Evolutionary conservation across 2,113 vertebrate species (phyloP).

Genomic region (Balaeniceps rex): DNA sequence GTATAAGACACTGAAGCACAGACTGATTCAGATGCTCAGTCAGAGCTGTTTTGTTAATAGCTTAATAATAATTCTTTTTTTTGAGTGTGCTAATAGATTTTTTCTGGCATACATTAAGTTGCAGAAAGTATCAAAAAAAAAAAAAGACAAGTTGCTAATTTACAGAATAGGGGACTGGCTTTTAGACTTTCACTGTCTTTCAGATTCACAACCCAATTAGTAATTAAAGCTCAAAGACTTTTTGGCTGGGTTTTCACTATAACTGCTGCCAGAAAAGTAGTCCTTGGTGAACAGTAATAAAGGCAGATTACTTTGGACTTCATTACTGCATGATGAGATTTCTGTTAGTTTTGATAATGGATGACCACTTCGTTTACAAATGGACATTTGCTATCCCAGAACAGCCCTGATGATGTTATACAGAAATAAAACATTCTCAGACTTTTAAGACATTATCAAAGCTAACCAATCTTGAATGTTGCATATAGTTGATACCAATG

Average conservation of each 20-base stretch:
- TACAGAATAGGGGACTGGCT: neutral
- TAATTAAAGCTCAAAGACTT: neutral
- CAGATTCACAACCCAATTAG: neutral
- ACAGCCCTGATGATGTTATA: neutral
- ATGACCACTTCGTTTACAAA: neutral
- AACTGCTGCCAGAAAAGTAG: neutral
- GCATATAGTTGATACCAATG: too few relatives aligned
- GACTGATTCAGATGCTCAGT: neutral
- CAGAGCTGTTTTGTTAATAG: neutral
- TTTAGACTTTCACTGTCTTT: neutral
- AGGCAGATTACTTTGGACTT: neutral
- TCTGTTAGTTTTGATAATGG: neutral
- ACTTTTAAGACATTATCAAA: neutral
- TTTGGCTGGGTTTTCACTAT: neutral
- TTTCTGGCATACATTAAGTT: neutral
- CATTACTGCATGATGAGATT: neutral
- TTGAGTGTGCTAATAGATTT: neutral
- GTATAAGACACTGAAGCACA: neutral
- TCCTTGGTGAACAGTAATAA: constrained; percentile 11
- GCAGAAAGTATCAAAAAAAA: neutral
- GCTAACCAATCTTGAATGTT: neutral
- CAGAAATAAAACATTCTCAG: neutral
- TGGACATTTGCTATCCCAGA: neutral
- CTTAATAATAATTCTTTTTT: neutral
- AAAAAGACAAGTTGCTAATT: neutral